A percentile compares a stretch with the other conserved stretches of the same genome.
Conservation (phyloP, 1,140 invertebrate genomes). For the Hycleus cichorii region DNA sequence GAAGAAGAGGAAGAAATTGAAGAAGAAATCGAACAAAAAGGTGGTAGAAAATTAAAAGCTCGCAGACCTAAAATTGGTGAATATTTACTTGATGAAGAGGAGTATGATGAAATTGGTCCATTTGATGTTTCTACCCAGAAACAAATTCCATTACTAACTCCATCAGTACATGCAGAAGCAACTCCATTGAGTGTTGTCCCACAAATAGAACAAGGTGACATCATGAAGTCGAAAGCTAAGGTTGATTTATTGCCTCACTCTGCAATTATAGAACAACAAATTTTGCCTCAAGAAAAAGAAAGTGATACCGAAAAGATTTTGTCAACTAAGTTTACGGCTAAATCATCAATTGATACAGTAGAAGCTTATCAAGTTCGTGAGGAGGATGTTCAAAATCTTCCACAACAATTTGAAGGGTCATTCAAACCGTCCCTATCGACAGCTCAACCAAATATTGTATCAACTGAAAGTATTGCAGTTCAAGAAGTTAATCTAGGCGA, state of each 20-base stretch:
- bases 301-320: conserved; percentile 38
- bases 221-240: conserved; percentile 44
- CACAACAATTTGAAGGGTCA: conserved; percentile 45
- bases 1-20: conserved; percentile 4
- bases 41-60: conserved; percentile 4
- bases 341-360: conserved; percentile 46
- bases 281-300: conserved; percentile 51
- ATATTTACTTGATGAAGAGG: conserved; percentile 6
- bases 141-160: conserved; percentile 33
- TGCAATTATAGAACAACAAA: conserved; percentile 46
- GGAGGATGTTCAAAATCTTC: conserved; percentile 46
- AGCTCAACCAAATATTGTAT: conserved; percentile 46
- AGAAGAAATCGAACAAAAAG: not conserved
- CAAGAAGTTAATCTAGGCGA: conserved; percentile 46
- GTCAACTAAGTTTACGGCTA: conserved; percentile 41
- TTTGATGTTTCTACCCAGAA: conserved; percentile 17
- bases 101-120: conserved; percentile 8
- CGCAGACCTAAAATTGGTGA: conserved; percentile 8
- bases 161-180: conserved; percentile 47
- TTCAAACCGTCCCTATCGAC: conserved; percentile 46
- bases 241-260: conserved; percentile 48
- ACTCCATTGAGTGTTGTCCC: conserved; percentile 43
- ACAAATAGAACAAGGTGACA: conserved; percentile 46
- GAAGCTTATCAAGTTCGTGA: conserved; percentile 55
- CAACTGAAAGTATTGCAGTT: conserved; percentile 52